Conservation (phyloP, 2,797 vertebrate species). For the Rhinophrynus dorsalis region DNA sequence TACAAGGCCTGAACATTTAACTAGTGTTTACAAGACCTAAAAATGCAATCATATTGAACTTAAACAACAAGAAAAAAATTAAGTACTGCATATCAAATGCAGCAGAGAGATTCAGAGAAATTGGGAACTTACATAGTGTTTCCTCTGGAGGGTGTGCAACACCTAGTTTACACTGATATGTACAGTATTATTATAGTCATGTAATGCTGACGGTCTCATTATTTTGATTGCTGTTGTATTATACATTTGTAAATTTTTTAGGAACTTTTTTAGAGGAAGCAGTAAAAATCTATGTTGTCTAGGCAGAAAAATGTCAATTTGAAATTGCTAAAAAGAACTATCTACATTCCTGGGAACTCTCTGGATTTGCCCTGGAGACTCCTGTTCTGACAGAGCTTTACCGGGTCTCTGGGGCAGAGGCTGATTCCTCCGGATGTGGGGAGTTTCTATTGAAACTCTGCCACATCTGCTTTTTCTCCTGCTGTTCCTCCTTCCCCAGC, state of each 20-base stretch:
- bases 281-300: constrained; percentile 53
- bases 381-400: too few species aligned
- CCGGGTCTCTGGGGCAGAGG: too few species aligned
- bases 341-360: too few species aligned
- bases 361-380: too few species aligned
- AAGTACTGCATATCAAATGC: constrained; percentile 45
- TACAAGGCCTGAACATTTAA: constrained; percentile 74
- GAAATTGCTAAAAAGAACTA: background rate
- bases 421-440: too few species aligned
- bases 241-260: constrained; percentile 58
- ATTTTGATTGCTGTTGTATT: constrained; percentile 60
- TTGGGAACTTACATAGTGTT: background rate
- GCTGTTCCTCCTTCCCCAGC: too few species aligned
- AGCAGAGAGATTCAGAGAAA: too few species aligned
- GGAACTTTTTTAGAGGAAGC: constrained; percentile 53
- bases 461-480: too few species aligned
- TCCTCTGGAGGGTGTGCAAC: background rate
- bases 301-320: constrained; percentile 36
- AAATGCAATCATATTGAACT: constrained; percentile 57
- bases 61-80: constrained; percentile 53
- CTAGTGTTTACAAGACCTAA: constrained; percentile 73
- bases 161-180: constrained; percentile 31
- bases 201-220: constrained; percentile 62
- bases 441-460: too few species aligned
- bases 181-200: constrained; percentile 43